Percentiles rank a stretch among this genome's conserved stretches.
These are phyloP conservation scores for Druceiella hillmani DNA, from an alignment of 2,888 invertebrate genomes.

Conservation along the genomic window DNA sequence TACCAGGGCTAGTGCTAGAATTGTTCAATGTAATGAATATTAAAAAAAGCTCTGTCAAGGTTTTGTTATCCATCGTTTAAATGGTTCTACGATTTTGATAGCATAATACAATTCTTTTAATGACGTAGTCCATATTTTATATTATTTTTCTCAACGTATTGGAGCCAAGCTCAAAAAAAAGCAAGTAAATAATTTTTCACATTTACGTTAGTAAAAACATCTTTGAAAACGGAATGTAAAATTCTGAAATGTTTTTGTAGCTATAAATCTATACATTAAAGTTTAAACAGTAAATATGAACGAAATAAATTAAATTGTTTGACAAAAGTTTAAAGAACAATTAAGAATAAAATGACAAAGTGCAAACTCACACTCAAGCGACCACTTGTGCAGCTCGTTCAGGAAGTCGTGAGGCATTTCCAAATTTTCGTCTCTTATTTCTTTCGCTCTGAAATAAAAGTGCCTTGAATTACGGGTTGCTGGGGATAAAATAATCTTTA, in stretches of 20 bases:
- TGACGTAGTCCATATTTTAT: not conserved
- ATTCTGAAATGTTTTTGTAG: too few relatives aligned
- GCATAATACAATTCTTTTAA: not conserved
- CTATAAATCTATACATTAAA: too few relatives aligned
- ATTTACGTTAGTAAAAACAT: too few relatives aligned
- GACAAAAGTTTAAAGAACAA: not conserved
- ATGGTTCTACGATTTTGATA: not conserved
- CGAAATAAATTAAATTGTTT: too few relatives aligned
- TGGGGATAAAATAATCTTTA: too few relatives aligned
- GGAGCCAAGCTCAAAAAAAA: not conserved
- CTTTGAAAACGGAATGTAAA: too few relatives aligned
- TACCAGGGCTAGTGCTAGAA: conserved; percentile 58
- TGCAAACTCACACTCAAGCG: conserved; percentile 64
- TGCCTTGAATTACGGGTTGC: too few relatives aligned
- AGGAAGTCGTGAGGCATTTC: conserved; percentile 63
- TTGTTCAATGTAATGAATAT: conserved; percentile 8
- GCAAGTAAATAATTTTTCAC: too few relatives aligned
- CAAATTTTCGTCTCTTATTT: conserved; percentile 45
- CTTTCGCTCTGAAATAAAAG: conserved; percentile 47
- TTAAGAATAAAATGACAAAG: not conserved
- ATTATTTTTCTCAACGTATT: not conserved
- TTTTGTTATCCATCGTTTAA: not conserved
- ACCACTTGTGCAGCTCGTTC: conserved; percentile 74
- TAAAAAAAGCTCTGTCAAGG: not conserved
- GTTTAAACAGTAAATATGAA: too few relatives aligned